Conservation (phyloP, 2,797 vertebrate genomes). For the Leucoraja ocellata region DNA sequence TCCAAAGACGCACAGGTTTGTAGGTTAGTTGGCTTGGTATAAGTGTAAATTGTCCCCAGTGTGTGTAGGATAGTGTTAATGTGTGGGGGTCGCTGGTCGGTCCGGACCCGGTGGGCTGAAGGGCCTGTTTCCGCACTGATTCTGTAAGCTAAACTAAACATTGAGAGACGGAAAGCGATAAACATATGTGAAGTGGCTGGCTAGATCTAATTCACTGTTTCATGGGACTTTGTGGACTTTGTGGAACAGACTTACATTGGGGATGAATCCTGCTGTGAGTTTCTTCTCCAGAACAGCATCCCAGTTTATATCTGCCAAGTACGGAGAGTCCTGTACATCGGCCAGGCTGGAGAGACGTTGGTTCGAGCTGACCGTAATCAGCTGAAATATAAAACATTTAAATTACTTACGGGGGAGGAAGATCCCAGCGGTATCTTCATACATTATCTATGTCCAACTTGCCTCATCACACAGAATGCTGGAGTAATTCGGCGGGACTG, state of each 20-base stretch:
- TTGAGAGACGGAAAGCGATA: constrained; percentile 19
- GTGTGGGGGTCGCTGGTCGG: too few species aligned
- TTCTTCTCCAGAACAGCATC: constrained; percentile 80
- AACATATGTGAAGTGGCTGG: not conserved
- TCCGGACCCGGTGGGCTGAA: too few species aligned
- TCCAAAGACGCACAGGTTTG: too few species aligned
- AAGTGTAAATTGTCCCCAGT: too few species aligned
- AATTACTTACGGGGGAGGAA: not conserved
- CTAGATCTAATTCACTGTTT: not conserved
- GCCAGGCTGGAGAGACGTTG: constrained; percentile 77
- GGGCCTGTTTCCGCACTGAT: too few species aligned
- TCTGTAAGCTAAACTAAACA: too few species aligned
- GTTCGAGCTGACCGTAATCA: constrained; percentile 76
- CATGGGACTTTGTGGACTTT: not conserved
- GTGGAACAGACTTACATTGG: constrained; percentile 65
- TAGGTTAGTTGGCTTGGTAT: too few species aligned
- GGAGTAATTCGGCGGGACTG: too few species aligned
- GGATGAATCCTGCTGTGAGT: constrained; percentile 78
- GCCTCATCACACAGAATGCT: too few species aligned
- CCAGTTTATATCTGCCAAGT: constrained; percentile 82
- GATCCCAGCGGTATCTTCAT: too few species aligned
- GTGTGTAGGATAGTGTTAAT: too few species aligned
- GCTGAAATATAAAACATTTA: constrained; percentile 53
- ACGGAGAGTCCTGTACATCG: constrained; percentile 74
- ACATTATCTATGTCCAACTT: too few species aligned